Evolutionary conservation across 92 coral and sea anemone species (phyloP).

Genomic region (Porites evermanni): DNA sequence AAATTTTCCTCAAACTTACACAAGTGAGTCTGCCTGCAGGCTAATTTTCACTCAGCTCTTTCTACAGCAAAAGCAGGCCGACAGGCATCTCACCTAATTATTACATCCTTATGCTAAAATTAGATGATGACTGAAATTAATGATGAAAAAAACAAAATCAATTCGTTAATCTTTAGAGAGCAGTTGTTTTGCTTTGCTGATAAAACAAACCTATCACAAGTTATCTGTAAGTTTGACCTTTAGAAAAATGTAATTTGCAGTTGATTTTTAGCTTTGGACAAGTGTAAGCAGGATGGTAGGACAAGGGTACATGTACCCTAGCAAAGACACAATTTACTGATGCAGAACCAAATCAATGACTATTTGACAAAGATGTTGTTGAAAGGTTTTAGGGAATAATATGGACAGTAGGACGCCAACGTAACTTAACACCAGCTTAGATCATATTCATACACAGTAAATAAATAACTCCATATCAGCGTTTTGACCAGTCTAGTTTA

Average conservation of each 20-base stretch:
- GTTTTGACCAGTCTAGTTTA: too few relatives aligned
- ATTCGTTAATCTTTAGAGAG: slow-evolving; percentile 11
- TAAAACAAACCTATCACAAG: slow-evolving; percentile 26
- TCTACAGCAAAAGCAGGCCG: not conserved
- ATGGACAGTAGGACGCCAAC: too few relatives aligned
- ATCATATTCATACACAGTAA: too few relatives aligned
- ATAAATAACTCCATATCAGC: too few relatives aligned
- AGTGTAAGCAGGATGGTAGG: not conserved
- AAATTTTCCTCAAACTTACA: too few relatives aligned
- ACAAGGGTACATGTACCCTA: not conserved
- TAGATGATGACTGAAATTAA: slow-evolving; percentile 1
- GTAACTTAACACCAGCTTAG: too few relatives aligned
- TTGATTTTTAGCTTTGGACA: not conserved
- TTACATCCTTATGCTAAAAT: not conserved
- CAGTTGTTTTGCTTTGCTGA: slow-evolving; percentile 27
- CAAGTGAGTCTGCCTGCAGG: too few relatives aligned
- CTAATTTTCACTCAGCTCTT: slow-evolving; percentile 2
- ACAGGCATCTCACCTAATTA: slow-evolving; percentile 1
- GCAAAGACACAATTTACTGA: not conserved
- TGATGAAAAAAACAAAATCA: slow-evolving; percentile 7
- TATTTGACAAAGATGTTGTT: not conserved
- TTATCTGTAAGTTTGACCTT: slow-evolving; percentile 8
- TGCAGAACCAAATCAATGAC: not conserved
- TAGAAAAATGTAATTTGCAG: slow-evolving; percentile 2
- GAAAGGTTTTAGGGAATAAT: not conserved